Evolutionary conservation across 2,113 vertebrate genomes (phyloP).

Genomic region (Chrysemys picta): DNA sequence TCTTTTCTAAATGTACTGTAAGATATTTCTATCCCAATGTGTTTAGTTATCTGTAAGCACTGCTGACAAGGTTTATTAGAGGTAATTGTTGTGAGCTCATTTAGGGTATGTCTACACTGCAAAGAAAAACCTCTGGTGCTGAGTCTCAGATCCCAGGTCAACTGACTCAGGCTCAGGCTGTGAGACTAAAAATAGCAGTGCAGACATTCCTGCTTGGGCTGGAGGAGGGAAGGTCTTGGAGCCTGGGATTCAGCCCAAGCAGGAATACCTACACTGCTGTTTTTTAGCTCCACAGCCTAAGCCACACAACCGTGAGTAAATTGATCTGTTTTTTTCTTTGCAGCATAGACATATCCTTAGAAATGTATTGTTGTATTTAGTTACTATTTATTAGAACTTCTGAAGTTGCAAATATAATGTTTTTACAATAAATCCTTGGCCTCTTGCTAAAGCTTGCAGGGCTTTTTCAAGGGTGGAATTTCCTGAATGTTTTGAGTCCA

Average conservation of each 20-base stretch:
- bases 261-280: too few relatives aligned
- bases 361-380: neutral
- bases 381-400: neutral
- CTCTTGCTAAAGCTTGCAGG: neutral
- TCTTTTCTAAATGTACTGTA: neutral
- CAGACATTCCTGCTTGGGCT: too few relatives aligned
- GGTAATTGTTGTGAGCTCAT: neutral
- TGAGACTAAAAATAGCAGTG: too few relatives aligned
- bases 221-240: too few relatives aligned
- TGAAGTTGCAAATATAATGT: slow-evolving; percentile 9
- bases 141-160: too few relatives aligned
- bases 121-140: too few relatives aligned
- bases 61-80: neutral
- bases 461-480: slow-evolving; percentile 9
- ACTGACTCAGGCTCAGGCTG: too few relatives aligned
- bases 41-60: slow-evolving; percentile 11
- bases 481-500: neutral
- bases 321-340: too few relatives aligned
- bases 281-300: too few relatives aligned
- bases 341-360: too few relatives aligned
- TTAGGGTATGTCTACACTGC: neutral
- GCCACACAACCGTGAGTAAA: too few relatives aligned
- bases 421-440: slow-evolving; percentile 2
- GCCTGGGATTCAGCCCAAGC: too few relatives aligned
- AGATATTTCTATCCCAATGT: neutral